phyloP scores from a whole-genome alignment of 2,797 vertebrate genomes.

The Eulemur albifrons region DNA sequence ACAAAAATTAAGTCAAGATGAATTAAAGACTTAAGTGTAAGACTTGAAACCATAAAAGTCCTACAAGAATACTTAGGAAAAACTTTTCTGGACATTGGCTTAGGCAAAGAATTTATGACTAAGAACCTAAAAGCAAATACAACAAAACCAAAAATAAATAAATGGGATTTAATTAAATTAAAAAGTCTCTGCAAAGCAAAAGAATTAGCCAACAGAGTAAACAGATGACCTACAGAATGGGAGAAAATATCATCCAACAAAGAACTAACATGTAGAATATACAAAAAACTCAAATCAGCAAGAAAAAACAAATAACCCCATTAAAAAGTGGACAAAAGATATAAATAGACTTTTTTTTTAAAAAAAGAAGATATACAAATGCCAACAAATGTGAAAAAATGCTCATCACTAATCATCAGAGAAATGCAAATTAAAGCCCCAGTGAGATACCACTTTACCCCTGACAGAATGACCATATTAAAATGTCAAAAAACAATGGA shows the following conservation, averaged over 20 bases:
- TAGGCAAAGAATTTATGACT: not conserved
- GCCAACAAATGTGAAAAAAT: not conserved
- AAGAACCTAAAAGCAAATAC: not conserved
- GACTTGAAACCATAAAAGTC: not conserved
- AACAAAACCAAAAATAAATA: not conserved
- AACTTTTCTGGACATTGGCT: not conserved
- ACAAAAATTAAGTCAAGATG: not conserved
- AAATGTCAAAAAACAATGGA: not conserved
- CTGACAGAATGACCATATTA: not conserved
- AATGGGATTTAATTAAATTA: not conserved
- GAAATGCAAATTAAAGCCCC: not conserved
- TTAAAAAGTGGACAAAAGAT: not conserved
- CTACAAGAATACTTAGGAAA: not conserved
- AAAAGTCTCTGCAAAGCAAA: not conserved
- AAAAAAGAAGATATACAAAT: not conserved
- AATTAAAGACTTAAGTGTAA: not conserved
- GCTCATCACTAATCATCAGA: not conserved
- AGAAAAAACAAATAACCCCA: not conserved
- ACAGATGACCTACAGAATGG: not conserved
- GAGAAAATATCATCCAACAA: not conserved
- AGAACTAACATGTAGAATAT: not conserved
- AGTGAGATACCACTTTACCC: not conserved
- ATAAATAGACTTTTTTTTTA: not conserved
- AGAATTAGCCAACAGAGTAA: not conserved
- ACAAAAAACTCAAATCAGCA: not conserved